Evolutionary conservation across 2,888 invertebrate species (phyloP).

Genomic region (Diloba caeruleocephala): DNA sequence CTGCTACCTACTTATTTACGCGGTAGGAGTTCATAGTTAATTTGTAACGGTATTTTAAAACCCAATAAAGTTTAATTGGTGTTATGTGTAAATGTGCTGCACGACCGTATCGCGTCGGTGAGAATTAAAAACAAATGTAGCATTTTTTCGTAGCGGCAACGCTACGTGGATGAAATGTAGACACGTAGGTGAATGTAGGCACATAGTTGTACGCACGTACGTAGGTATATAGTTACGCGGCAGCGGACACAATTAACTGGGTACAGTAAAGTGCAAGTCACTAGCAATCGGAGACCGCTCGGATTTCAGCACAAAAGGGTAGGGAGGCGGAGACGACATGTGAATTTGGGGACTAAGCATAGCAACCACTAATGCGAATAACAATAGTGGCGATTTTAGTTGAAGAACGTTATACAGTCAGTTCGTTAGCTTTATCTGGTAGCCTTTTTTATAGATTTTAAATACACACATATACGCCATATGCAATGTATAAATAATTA

Average conservation of each 20-base stretch:
- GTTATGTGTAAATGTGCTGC: slow-evolving; percentile 53
- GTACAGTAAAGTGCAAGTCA: slow-evolving; percentile 83
- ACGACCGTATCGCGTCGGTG: slow-evolving; percentile 51
- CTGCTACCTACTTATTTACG: slow-evolving; percentile 46
- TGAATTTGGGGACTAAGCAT: slow-evolving; percentile 68
- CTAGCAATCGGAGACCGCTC: slow-evolving; percentile 78
- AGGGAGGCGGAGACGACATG: slow-evolving; percentile 63
- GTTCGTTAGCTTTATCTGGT: slow-evolving; percentile 63
- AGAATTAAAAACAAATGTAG: slow-evolving; percentile 58
- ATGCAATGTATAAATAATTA: slow-evolving; percentile 42
- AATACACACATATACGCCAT: slow-evolving; percentile 25
- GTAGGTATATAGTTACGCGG: slow-evolving; percentile 28
- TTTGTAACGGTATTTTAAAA: slow-evolving; percentile 68
- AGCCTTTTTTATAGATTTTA: slow-evolving; percentile 49
- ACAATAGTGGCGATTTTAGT: slow-evolving; percentile 71
- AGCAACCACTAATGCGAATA: slow-evolving; percentile 65
- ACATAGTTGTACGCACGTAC: slow-evolving; percentile 7
- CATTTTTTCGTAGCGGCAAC: slow-evolving; percentile 63
- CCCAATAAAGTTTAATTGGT: slow-evolving; percentile 57
- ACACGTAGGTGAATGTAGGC: slow-evolving; percentile 31
- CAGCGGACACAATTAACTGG: slow-evolving; percentile 80
- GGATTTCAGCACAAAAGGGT: slow-evolving; percentile 81
- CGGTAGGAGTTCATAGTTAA: slow-evolving; percentile 44
- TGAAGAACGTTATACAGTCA: slow-evolving; percentile 62
- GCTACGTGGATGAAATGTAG: slow-evolving; percentile 57